phyloP scores from a whole-genome alignment of 2,888 invertebrate genomes.

The Oxytorus armatus region DNA sequence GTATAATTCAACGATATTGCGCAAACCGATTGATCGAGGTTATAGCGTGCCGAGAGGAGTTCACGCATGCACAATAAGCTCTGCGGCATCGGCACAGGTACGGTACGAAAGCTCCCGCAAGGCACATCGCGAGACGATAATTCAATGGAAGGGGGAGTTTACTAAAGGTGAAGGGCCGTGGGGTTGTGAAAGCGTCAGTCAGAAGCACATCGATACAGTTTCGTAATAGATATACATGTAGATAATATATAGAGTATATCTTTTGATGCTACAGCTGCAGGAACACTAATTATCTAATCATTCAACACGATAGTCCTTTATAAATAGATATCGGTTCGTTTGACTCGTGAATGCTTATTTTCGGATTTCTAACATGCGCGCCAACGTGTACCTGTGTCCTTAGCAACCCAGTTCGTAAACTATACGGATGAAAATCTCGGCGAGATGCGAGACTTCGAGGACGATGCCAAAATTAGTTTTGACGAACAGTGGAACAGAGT shows the following conservation, averaged over 20 bases:
- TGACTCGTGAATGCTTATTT: background rate
- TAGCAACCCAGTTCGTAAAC: background rate
- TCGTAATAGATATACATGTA: too few relatives aligned
- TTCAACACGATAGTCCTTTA: conserved; percentile 46
- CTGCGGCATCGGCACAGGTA: too few relatives aligned
- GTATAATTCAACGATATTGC: conserved; percentile 23
- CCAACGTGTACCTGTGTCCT: background rate
- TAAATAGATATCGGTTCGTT: conserved; percentile 35
- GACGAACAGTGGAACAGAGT: background rate
- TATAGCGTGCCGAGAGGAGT: conserved; percentile 29
- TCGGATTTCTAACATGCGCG: background rate
- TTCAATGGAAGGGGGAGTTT: conserved; percentile 23
- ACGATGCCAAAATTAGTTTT: conserved; percentile 1
- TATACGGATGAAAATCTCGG: background rate
- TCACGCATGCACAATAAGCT: conserved; percentile 37
- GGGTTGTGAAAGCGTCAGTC: conserved; percentile 44
- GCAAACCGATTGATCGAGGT: conserved; percentile 36
- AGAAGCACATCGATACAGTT: conserved; percentile 48
- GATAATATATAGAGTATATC: background rate
- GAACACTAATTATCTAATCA: conserved; percentile 52
- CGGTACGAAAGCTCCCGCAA: conserved; percentile 26
- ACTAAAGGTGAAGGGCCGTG: conserved; percentile 22
- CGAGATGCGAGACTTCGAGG: background rate
- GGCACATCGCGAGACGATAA: conserved; percentile 36
- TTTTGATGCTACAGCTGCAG: conserved; percentile 13